phyloP scores from a whole-genome alignment of 2,113 vertebrate genomes.

The Heterotis niloticus region DNA sequence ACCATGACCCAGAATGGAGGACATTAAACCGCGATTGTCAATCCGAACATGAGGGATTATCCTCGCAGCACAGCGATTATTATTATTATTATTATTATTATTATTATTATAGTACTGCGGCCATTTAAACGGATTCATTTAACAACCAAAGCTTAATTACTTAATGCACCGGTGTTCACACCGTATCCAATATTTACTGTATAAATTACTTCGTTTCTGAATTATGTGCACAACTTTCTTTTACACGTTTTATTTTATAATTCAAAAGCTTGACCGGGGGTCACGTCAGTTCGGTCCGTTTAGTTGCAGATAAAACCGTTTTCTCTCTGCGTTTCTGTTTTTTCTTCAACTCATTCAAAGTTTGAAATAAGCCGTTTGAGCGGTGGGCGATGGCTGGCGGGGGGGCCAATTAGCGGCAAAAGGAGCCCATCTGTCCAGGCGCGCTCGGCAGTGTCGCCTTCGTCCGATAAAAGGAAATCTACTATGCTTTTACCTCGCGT shows the following conservation, averaged over 20 bases:
- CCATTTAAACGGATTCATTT: constrained; percentile 1
- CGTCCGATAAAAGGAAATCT: too few species aligned
- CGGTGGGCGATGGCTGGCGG: not conserved
- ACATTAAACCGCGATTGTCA: constrained; percentile 50
- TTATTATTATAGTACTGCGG: constrained; percentile 42
- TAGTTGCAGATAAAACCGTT: too few species aligned
- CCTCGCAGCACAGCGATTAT: constrained; percentile 21
- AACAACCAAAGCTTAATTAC: not conserved
- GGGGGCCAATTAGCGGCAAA: constrained; percentile 11
- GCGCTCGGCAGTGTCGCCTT: too few species aligned
- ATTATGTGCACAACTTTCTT: too few species aligned
- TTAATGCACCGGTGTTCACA: not conserved
- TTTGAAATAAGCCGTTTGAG: too few species aligned
- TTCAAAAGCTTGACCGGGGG: too few species aligned
- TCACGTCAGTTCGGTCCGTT: too few species aligned
- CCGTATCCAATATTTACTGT: not conserved
- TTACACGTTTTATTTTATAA: not conserved
- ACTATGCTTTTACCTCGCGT: too few species aligned
- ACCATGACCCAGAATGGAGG: constrained; percentile 37
- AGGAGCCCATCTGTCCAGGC: constrained; percentile 16
- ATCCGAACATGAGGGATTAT: constrained; percentile 48
- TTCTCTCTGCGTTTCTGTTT: too few species aligned
- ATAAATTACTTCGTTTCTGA: not conserved
- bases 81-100: constrained; percentile 30
- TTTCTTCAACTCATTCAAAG: too few species aligned